Percentiles rank a stretch among this genome's conserved stretches.
These are phyloP conservation scores for Crotalus horridus DNA, from an alignment of 2,113 vertebrate species.

Conservation along the genomic window DNA sequence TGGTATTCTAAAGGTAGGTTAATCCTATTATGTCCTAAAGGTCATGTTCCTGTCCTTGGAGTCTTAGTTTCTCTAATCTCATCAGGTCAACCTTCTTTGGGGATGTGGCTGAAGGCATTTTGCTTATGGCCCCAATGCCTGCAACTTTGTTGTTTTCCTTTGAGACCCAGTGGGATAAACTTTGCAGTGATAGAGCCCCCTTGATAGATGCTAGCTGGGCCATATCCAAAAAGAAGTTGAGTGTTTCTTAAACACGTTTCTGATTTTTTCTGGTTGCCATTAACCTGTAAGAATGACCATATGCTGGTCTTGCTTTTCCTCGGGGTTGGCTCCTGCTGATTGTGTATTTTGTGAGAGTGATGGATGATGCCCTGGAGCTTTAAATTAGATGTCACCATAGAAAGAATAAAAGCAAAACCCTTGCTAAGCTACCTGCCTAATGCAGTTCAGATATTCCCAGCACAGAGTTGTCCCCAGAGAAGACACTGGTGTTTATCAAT, in stretches of 20 bases:
- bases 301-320: neutral
- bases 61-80: too few relatives aligned
- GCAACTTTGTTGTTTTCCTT: neutral
- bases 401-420: neutral
- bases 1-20: too few relatives aligned
- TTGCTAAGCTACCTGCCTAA: neutral
- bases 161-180: neutral
- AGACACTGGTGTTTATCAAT: neutral
- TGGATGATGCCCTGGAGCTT: neutral
- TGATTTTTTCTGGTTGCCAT: neutral
- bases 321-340: neutral
- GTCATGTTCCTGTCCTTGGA: too few relatives aligned
- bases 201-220: neutral
- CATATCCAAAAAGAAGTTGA: neutral
- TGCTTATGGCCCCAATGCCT: neutral
- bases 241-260: neutral
- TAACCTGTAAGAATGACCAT: neutral
- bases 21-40: too few relatives aligned
- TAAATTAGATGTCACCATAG: neutral
- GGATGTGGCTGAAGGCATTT: too few relatives aligned
- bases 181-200: neutral
- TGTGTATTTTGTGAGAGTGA: neutral
- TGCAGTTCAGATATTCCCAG: neutral
- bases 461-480: neutral
- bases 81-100: too few relatives aligned